These are phyloP conservation scores for Protonibea diacanthus DNA, from an alignment of 2,797 vertebrate species.

Conservation along the genomic window DNA sequence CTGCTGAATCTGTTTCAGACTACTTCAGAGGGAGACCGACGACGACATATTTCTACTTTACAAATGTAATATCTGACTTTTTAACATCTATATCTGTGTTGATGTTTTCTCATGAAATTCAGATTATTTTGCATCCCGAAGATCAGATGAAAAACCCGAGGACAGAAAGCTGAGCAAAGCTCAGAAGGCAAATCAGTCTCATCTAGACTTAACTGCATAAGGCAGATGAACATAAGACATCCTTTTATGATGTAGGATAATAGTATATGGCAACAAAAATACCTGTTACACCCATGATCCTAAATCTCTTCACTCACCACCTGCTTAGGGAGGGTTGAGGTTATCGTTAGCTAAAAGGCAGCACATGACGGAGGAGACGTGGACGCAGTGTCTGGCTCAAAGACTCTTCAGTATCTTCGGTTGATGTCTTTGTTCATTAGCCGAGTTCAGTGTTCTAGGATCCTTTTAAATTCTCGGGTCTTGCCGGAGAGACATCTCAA, in stretches of 20 bases:
- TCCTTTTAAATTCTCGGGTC: neutral
- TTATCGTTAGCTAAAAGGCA: neutral
- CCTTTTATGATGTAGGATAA: neutral
- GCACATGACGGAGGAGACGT: neutral
- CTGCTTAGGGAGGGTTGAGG: neutral
- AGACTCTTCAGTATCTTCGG: neutral
- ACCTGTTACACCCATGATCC: neutral
- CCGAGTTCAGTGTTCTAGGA: neutral
- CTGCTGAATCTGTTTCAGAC: neutral
- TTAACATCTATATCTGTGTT: neutral
- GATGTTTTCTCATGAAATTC: neutral
- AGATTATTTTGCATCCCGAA: neutral
- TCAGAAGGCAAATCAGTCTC: neutral
- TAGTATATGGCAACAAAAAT: neutral
- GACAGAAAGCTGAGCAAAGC: neutral
- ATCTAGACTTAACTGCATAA: neutral
- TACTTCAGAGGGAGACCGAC: neutral
- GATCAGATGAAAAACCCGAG: neutral
- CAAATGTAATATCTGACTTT: neutral
- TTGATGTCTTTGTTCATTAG: conserved; percentile 10
- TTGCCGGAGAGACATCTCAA: conserved; percentile 7
- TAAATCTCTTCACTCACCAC: neutral
- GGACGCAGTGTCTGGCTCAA: neutral
- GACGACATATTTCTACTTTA: neutral
- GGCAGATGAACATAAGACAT: neutral